Percentiles rank a stretch among this genome's conserved stretches.
Evolutionary conservation across 2,888 invertebrate genomes (phyloP).

Genomic region (Clistopyga incitator): DNA sequence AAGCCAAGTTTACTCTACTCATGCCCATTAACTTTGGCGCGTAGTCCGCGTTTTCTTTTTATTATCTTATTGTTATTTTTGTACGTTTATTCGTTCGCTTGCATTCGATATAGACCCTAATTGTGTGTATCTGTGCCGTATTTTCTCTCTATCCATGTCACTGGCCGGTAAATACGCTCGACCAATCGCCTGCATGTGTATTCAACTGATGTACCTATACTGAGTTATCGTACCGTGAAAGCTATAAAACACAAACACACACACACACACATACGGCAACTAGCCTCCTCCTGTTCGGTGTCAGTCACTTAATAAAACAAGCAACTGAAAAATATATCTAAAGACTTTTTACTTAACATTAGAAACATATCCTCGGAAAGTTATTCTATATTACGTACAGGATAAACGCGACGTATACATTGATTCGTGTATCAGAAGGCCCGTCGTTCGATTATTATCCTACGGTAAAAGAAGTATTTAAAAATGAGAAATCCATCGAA

Average conservation of each 20-base stretch:
- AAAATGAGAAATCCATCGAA: neutral
- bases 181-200: constrained; percentile 4
- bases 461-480: too few species aligned
- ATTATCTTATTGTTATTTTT: constrained; percentile 40
- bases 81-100: constrained; percentile 10
- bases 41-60: constrained; percentile 62
- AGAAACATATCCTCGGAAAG: neutral
- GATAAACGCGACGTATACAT: too few species aligned
- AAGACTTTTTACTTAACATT: neutral
- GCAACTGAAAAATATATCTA: neutral
- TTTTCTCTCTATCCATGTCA: constrained; percentile 19
- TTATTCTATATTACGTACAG: neutral
- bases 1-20: constrained; percentile 80
- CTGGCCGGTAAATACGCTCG: neutral
- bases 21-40: constrained; percentile 82
- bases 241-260: neutral
- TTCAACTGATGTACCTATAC: constrained; percentile 21
- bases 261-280: constrained; percentile 13
- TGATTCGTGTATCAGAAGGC: too few species aligned
- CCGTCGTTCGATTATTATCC: too few species aligned
- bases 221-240: constrained; percentile 19
- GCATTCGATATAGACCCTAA: constrained; percentile 27
- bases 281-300: constrained; percentile 33
- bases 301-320: constrained; percentile 35
- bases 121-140: constrained; percentile 34